Base-by-base conservation (phyloP, 2,113 vertebrate genomes). In the Percopsis transmontana region DNA sequence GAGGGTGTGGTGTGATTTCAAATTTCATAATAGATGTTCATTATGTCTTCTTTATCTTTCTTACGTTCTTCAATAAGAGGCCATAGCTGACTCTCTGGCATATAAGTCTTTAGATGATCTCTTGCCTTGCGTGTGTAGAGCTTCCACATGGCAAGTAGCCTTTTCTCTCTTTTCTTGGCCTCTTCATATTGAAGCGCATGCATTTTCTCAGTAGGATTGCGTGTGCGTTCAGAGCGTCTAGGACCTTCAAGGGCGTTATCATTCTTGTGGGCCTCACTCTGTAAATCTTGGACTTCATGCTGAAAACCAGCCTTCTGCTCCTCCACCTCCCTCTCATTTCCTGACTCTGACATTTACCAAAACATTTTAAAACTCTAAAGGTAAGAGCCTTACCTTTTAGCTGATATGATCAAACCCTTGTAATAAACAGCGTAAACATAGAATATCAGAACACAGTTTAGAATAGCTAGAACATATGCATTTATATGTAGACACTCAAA, bases 291-390 rank as follows among this genome's bases (percentile, higher is more conserved):
- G 18, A 20, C 50, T 52, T 52, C 50, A 52, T 19, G 50, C 50
- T 52, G 50, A 11, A 20, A n/a, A 52, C 50, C 50, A 45, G n/a
- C n/a, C 5, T 8, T 19, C 19, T 52, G 50, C 5, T 52, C 50
- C 11, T 20, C 18, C 19, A 20, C 5, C 5, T 52, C 50, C n/a
- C 18, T 52, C n/a, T 19, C 18, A 11, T 2, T 11, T 19, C 18
- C 50, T 52, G 50, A 52, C 50, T 52, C 11, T 52, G 50, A 52
- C 50, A 52, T 52, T 52, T n/a, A n/a, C n/a, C n/a, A n/a, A n/a
- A n/a, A n/a, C n/a, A n/a, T n/a, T n/a, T n/a, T n/a, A n/a, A n/a
- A n/a, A n/a, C n/a, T n/a, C n/a, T n/a, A n/a, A n/a, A n/a, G n/a
- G n/a, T n/a, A n/a, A n/a, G n/a, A n/a, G n/a, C n/a, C n/a, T n/a